Evolutionary conservation across 2,797 vertebrate species (phyloP).

Genomic region (Halcyon badia): DNA sequence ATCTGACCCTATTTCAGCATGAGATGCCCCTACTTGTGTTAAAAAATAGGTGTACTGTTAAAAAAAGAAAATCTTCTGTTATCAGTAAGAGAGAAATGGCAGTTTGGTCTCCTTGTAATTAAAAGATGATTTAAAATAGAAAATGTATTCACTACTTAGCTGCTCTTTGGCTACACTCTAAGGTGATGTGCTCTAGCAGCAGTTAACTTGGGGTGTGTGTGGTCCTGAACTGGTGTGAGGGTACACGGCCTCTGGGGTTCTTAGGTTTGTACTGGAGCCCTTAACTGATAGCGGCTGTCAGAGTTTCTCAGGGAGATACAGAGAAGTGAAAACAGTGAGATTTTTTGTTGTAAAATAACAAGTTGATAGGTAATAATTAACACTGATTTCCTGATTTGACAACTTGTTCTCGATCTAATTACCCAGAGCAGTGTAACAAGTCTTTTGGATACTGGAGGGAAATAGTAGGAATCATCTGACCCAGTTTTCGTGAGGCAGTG

Average conservation of each 20-base stretch:
- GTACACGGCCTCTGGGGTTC: accelerated
- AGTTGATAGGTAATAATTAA: neutral
- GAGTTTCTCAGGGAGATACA: neutral
- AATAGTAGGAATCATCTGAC: neutral
- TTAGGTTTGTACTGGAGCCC: neutral
- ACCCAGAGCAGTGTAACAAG: neutral
- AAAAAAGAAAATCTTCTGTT: neutral
- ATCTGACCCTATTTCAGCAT: neutral
- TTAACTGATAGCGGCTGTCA: neutral
- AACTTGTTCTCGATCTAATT: neutral
- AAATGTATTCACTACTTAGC: accelerated
- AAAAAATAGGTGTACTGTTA: neutral
- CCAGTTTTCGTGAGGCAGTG: neutral
- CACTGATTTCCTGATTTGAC: neutral
- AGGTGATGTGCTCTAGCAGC: neutral
- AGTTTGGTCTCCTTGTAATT: neutral
- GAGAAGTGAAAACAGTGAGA: neutral
- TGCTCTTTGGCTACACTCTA: accelerated
- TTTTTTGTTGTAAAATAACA: neutral
- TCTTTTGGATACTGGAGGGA: neutral
- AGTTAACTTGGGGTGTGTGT: accelerated
- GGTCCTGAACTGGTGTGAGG: neutral
- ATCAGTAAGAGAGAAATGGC: neutral
- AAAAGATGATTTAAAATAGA: neutral
- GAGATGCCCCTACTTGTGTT: neutral